Base-by-base conservation (phyloP, 2,888 invertebrate species). In the Nomada ferruginata region DNA sequence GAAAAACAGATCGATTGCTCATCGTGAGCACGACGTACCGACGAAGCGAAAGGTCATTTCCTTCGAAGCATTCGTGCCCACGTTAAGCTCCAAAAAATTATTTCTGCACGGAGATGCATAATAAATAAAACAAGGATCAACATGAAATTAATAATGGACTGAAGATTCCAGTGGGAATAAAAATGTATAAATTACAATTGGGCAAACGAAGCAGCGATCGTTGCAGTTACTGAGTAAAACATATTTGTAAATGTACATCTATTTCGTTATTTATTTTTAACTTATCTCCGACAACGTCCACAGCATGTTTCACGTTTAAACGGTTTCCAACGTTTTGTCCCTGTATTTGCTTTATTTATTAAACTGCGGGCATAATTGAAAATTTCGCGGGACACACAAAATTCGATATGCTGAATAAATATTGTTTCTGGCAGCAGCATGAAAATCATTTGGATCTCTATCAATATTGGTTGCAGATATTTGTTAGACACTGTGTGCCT, bases 1-100 rank as follows among this genome's bases (percentile, higher is more conserved):
- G 88, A 88, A 87, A 87, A 87, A 88, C 87, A 88, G 88, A 87
- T 87, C 87, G 88, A 88, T 88, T 71, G 75, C 72, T 76, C 79
- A 71, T 81, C 77, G 78, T n/a, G 73, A 70, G 65, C 76, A 80
- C 85, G 72, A 79, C 36, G 63, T 47, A 68, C 65, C 52, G 75
- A 60, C 79, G 76, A 80, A 71, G 68, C 78, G 72, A 82, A 87
- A 87, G 76, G 85, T 85, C 87, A 84, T 82, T 87, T 87, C 72
- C 80, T 80, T 69, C 63, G 78, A 82, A 73, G 81, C 71, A 79
- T 80, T 71, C 74, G 66, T 79, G 50, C 63, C 26, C 29, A 42
- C 29, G 23, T 7, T 11, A 0, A 23, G 13, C 10, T 23, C 15
- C 11, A 10, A 26, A 20, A 23, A 66, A 52, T 36, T 53, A 2